phyloP scores from a whole-genome alignment of 1,140 invertebrate genomes.

The Drosophila mojavensis region DNA sequence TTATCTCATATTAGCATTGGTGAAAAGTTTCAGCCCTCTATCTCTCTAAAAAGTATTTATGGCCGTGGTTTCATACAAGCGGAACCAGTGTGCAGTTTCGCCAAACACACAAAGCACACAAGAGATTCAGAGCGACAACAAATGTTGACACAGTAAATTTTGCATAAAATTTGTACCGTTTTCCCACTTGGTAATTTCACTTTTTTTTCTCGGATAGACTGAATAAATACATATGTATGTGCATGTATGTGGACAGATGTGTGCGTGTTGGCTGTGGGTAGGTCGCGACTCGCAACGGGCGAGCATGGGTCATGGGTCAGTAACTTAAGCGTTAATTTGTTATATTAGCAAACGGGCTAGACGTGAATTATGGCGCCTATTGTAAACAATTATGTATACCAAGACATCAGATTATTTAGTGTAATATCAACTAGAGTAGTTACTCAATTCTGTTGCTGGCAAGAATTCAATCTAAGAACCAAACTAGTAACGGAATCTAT shows the following conservation, averaged over 20 bases:
- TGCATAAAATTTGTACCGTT: slow-evolving; percentile 45
- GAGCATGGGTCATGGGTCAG: slow-evolving; percentile 31
- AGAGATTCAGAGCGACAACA: slow-evolving; percentile 21
- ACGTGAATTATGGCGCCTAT: slow-evolving; percentile 26
- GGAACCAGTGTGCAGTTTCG: too few species aligned
- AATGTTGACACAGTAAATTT: slow-evolving; percentile 63
- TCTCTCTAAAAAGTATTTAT: too few species aligned
- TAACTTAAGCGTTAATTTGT: slow-evolving; percentile 47
- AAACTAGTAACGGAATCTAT: too few species aligned
- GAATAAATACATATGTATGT: not conserved
- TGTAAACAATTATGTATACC: not conserved
- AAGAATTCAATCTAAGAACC: not conserved
- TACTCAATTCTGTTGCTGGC: not conserved
- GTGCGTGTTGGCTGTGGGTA: not conserved
- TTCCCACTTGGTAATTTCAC: slow-evolving; percentile 5
- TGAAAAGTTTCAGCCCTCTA: too few species aligned
- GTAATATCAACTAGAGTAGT: not conserved
- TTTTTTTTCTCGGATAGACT: slow-evolving; percentile 15
- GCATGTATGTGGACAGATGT: too few species aligned
- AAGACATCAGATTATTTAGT: not conserved
- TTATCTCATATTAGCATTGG: too few species aligned
- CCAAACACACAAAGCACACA: not conserved
- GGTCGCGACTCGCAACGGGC: not conserved
- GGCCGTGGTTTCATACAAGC: too few species aligned
- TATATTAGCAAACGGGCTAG: slow-evolving; percentile 36